Percentiles rank a stretch among this genome's conserved stretches.
These are phyloP conservation scores for Hesperophylax magnus DNA, from an alignment of 1,140 invertebrate genomes.

Conservation along the genomic window DNA sequence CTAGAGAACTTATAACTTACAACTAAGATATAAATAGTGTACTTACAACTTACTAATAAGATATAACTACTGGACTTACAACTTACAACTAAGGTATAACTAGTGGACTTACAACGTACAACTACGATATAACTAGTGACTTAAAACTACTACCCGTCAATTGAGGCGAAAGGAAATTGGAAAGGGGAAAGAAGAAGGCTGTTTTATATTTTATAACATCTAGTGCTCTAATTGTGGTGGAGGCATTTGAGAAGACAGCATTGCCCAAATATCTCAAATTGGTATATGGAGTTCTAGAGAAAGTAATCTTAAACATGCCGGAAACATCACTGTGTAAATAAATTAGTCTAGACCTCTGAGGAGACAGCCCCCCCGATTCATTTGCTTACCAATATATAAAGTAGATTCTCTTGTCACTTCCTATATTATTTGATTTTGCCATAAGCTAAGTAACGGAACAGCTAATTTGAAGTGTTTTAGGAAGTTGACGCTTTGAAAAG, in stretches of 20 bases:
- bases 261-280: too few relatives aligned
- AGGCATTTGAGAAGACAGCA: too few relatives aligned
- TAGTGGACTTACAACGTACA: too few relatives aligned
- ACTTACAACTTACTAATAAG: too few relatives aligned
- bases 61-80: too few relatives aligned
- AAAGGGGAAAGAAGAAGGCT: background rate
- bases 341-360: conserved; percentile 15
- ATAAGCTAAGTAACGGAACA: background rate
- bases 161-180: background rate
- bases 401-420: conserved; percentile 25
- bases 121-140: background rate
- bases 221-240: too few relatives aligned
- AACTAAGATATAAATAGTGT: too few relatives aligned
- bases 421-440: background rate
- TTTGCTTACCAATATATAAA: background rate
- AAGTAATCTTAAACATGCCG: background rate
- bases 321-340: conserved; percentile 6
- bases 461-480: conserved; percentile 27
- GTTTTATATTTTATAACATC: background rate
- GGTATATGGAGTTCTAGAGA: background rate
- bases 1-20: too few relatives aligned
- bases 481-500: conserved; percentile 1
- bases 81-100: too few relatives aligned
- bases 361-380: background rate
- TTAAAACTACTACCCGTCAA: background rate